Evolutionary conservation across 2,888 invertebrate genomes (phyloP), one percentile per base, ranked within the genome.

Genomic region (Rhogogaster chlorosoma): DNA sequence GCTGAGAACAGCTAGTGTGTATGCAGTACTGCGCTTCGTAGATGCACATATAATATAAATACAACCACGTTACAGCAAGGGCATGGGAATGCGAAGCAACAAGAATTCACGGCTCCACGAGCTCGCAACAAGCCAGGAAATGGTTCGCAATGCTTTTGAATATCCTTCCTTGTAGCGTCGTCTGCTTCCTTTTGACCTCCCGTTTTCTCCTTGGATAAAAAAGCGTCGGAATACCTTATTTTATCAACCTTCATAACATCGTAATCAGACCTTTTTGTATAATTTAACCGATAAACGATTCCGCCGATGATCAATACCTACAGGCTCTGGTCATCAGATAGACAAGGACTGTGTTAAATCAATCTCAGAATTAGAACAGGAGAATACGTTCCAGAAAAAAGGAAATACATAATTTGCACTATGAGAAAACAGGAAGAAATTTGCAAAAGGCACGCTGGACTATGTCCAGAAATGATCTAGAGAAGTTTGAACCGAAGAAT

Each of bases 81-180:
- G 57, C 80, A 80, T 80, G 80, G 78, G 78, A 78, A 78, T 61
- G 57, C 57, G 36, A 80, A 26, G 61, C 38, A 61, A 38, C 61
- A 61, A 57, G 80, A 80, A 61, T 80, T 80, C 80, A 80, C 80
- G 80, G 61, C 80, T 38, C 49, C 15, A 61, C 18, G 80, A 61
- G 61, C 38, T 80, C 61, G 38, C 49, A 80, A 26, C 36, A 80
- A 80, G 61, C 80, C 80, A 80, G 80, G 80, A 80, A 80, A 80
- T 57, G 22, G 80, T 42, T 38, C 12, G 26, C 15, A 38, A 80
- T 61, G 38, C 49, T 80, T 57, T 38, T 61, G 38, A 32, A 77
- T 32, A 77, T 53, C 77, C 77, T 49, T 77, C 53, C 77, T 53
- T 4, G 26, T 53, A 49, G 32, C 53, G 6, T 15, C 49, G 42